Evolutionary conservation across 1,140 invertebrate genomes (phyloP), one percentile per base, ranked within the genome.

Genomic region (Cotesia typhae): DNA sequence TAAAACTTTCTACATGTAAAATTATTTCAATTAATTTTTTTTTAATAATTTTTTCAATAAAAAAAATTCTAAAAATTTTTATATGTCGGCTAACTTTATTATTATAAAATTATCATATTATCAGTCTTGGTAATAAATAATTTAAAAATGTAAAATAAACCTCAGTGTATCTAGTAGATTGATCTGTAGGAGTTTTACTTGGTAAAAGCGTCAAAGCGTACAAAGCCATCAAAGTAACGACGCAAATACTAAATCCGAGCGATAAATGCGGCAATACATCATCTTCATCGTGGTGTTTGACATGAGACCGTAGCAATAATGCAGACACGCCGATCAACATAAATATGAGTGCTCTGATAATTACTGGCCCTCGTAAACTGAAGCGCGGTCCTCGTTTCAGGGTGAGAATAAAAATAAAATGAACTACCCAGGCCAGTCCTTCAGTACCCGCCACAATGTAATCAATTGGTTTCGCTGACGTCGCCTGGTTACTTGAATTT

Each of bases 391-490:
- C 89, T 78, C 85, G 90, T 78, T 91, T 90, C 20, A 96, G 83
- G 17, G 90, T 90, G 70, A 93, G 76, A 38, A 94, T 85, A 83
- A 92, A 96, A 12, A 90, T 88, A 76, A 93, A 90, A 86, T 97
- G 95, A 12, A 94, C 87, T 36, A 93, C 82, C 95, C 94, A 96
- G 72, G 92, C 88, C 72, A 95, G 82, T 77, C 89, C 90, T 81
- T 93, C 89, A 36, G 92, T 87, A 59, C 89, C 89, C 60, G 90
- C 88, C 28, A 91, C 85, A 55, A 95, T 89, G 81, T 93, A 92
- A 84, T 94, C 91, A 68, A 92, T 88, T 36, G 90, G 88, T 77
- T 88, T 85, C 35, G 80, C 82, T 67, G 82, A 81, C 57, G 79
- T 82, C 3, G 59, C 72, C 57, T 78, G 74, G 72, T 83, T 52